Conservation (phyloP, 2,797 vertebrate species). For the Poeciliopsis turneri region DNA sequence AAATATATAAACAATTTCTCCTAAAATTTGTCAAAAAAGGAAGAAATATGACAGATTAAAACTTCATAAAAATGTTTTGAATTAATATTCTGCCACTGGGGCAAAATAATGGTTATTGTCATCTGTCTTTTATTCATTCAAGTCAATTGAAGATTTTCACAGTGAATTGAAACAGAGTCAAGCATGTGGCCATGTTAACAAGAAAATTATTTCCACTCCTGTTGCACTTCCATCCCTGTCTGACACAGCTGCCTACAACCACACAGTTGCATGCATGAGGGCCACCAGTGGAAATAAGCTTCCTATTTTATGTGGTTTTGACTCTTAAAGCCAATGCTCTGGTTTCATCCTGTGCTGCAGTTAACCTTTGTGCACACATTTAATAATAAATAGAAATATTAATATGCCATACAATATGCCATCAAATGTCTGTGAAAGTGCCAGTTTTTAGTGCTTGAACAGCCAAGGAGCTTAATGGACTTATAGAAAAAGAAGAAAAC, state of each 20-base stretch:
- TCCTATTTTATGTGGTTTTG: constrained; percentile 54
- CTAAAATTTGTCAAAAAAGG: constrained; percentile 15
- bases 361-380: constrained; percentile 28
- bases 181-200: constrained; percentile 67
- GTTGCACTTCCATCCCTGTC: constrained; percentile 59
- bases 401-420: neutral
- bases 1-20: constrained; percentile 3
- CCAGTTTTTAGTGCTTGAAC: neutral
- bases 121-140: constrained; percentile 35
- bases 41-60: constrained; percentile 27
- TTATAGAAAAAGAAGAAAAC: constrained; percentile 5
- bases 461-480: constrained; percentile 15
- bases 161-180: constrained; percentile 62
- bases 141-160: constrained; percentile 45
- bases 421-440: neutral
- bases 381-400: constrained; percentile 10
- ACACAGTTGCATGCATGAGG: constrained; percentile 48
- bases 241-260: constrained; percentile 67
- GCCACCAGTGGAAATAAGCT: constrained; percentile 66
- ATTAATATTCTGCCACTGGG: constrained; percentile 56
- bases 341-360: constrained; percentile 33
- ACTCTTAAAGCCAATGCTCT: constrained; percentile 31
- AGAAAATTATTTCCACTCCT: constrained; percentile 70
- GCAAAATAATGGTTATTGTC: constrained; percentile 29
- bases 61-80: constrained; percentile 63